phyloP scores from a whole-genome alignment of 2,888 invertebrate species.

The Sminthurinus aureus region DNA sequence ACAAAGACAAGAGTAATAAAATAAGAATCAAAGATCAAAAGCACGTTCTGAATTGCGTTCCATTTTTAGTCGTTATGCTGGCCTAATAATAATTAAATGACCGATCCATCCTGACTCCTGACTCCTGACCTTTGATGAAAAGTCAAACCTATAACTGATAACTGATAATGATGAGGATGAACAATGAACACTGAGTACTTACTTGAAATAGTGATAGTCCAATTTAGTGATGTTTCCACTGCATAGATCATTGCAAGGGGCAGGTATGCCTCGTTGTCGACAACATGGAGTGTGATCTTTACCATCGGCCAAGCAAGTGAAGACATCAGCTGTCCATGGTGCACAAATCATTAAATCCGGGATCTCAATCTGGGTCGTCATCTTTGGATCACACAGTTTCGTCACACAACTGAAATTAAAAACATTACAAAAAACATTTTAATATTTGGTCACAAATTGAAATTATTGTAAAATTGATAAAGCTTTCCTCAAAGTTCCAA shows the following conservation, averaged over 20 bases:
- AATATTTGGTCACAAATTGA: neutral
- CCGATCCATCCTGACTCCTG: too few relatives aligned
- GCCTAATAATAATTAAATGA: too few relatives aligned
- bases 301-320: slow-evolving; percentile 80
- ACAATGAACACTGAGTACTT: slow-evolving; percentile 62
- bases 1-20: neutral
- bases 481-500: too few relatives aligned
- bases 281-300: slow-evolving; percentile 85
- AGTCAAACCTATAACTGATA: too few relatives aligned
- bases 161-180: neutral
- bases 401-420: slow-evolving; percentile 69
- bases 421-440: neutral
- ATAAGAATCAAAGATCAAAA: too few relatives aligned
- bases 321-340: slow-evolving; percentile 83
- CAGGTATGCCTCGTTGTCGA: slow-evolving; percentile 76
- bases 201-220: slow-evolving; percentile 85
- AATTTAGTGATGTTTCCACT: slow-evolving; percentile 79
- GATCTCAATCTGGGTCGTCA: slow-evolving; percentile 69
- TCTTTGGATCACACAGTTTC: slow-evolving; percentile 79
- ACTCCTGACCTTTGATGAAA: too few relatives aligned
- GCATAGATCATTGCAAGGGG: slow-evolving; percentile 78
- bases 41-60: too few relatives aligned
- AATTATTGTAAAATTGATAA: too few relatives aligned
- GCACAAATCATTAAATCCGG: slow-evolving; percentile 90
- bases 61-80: too few relatives aligned